These are phyloP conservation scores for Smutsia temminckii DNA, from an alignment of 2,797 vertebrate genomes.

Conservation along the genomic window DNA sequence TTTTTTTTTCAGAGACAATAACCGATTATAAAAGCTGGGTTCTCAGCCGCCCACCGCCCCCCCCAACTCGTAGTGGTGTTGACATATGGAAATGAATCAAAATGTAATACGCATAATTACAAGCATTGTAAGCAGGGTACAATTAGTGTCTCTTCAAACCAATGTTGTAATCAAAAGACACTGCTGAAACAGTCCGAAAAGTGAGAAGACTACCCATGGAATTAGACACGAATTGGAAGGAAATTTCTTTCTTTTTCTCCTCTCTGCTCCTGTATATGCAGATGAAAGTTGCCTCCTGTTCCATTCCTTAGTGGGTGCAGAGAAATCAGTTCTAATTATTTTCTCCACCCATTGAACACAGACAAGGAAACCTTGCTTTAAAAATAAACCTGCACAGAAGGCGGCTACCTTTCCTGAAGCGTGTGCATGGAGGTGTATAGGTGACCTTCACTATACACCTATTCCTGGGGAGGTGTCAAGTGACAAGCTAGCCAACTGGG, in stretches of 20 bases:
- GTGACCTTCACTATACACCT: not conserved
- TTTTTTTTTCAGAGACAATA: slow-evolving; percentile 85
- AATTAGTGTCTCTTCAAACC: slow-evolving; percentile 90
- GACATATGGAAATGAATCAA: slow-evolving; percentile 90
- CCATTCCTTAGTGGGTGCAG: not conserved
- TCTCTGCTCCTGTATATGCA: not conserved
- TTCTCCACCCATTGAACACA: slow-evolving; percentile 57
- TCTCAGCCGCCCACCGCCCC: slow-evolving; percentile 59
- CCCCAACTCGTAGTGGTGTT: slow-evolving; percentile 85
- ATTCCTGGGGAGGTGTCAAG: not conserved
- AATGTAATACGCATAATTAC: slow-evolving; percentile 91
- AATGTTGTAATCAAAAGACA: slow-evolving; percentile 88
- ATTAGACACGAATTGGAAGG: slow-evolving; percentile 51
- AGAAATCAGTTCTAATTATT: slow-evolving; percentile 74
- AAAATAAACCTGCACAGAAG: slow-evolving; percentile 38
- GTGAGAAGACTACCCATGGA: slow-evolving; percentile 47
- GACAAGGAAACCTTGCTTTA: slow-evolving; percentile 50
- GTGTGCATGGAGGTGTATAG: not conserved
- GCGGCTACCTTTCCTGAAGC: not conserved
- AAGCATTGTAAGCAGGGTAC: slow-evolving; percentile 88
- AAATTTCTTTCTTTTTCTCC: slow-evolving; percentile 39
- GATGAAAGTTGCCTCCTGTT: not conserved
- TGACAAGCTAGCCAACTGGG: not conserved
- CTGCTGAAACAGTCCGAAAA: slow-evolving; percentile 82
- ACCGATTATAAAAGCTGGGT: slow-evolving; percentile 83